Evolutionary conservation across 2,888 invertebrate genomes (phyloP), one percentile per base, ranked within the genome.

Genomic region (Chouioia cunea): DNA sequence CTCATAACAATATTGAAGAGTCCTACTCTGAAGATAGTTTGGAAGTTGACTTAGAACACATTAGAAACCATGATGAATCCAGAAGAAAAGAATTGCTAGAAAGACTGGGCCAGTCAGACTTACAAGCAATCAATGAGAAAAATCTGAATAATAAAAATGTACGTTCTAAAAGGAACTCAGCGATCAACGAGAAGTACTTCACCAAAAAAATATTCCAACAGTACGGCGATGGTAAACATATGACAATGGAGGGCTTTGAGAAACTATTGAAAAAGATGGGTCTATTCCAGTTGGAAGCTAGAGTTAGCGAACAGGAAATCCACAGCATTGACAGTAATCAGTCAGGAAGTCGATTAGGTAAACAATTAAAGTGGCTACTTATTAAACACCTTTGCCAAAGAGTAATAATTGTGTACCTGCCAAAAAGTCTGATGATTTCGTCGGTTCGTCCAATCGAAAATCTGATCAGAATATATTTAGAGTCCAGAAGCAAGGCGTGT

Each of bases 171-270:
- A 78, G 80, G 64, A 78, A 76, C 58, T 70, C 76, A 71, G 79
- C 81, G 78, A 86, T 86, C 6, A 86, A 88, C 57, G 89, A 90
- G 0, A 87, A 88, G 50, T 88, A 89, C 62, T 93, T 91, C 80
- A 86, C 93, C 60, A 89, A 89, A 72, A 89, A 91, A 82, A 88
- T 94, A 66, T 93, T 94, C 82, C 86, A 87, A 52, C 86, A 89
- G 79, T 93, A 90, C 79, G 92, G 93, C 0, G 89, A 92, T 79
- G 89, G 89, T 0, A 87, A 88, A 6, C 89, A 87, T 48, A 88
- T 91, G 86, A 90, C 90, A 12, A 89, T 93, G 86, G 89, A 89
- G 4, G 92, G 91, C n/a, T 93, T 94, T 77, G 90, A 91, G 75
- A 89, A 86, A 64, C 89, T 94, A 87, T 86, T 94, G 12, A 86